Conservation (phyloP, 2,888 invertebrate genomes). For the Merodon equestris region DNA sequence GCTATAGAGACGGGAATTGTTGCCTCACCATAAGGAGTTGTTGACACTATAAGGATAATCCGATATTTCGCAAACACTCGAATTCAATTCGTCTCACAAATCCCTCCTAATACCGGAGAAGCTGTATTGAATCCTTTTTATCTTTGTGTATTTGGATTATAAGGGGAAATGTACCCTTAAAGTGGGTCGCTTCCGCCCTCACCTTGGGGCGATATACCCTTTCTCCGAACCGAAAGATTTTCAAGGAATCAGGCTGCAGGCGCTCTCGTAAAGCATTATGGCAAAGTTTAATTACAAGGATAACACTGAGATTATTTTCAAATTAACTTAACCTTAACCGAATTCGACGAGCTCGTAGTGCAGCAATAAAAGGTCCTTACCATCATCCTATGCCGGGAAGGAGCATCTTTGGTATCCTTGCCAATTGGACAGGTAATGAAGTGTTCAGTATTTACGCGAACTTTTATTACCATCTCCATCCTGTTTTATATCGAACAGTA, state of each 20-base stretch:
- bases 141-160: too few relatives aligned
- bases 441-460: conserved; percentile 42
- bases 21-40: background rate
- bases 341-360: conserved; percentile 10
- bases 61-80: conserved; percentile 22
- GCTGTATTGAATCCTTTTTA: too few relatives aligned
- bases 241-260: too few relatives aligned
- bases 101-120: background rate
- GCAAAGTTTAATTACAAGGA: background rate
- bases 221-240: too few relatives aligned
- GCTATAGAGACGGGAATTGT: conserved; percentile 11
- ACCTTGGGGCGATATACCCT: too few relatives aligned
- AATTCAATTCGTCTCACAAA: conserved; percentile 21
- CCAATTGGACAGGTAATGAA: conserved; percentile 55
- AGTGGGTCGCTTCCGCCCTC: too few relatives aligned
- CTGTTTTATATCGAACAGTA: too few relatives aligned
- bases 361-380: background rate
- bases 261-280: too few relatives aligned
- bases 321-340: conserved; percentile 34
- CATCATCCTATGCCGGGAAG: background rate
- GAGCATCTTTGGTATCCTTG: conserved; percentile 29
- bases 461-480: conserved; percentile 29
- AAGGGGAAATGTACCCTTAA: too few relatives aligned
- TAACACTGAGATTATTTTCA: conserved; percentile 40
- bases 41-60: conserved; percentile 42